A percentile compares a stretch with the other conserved stretches of the same genome.
Evolutionary conservation across 1,140 invertebrate genomes (phyloP).

Genomic region (Pseudomyrmex dendroicus): DNA sequence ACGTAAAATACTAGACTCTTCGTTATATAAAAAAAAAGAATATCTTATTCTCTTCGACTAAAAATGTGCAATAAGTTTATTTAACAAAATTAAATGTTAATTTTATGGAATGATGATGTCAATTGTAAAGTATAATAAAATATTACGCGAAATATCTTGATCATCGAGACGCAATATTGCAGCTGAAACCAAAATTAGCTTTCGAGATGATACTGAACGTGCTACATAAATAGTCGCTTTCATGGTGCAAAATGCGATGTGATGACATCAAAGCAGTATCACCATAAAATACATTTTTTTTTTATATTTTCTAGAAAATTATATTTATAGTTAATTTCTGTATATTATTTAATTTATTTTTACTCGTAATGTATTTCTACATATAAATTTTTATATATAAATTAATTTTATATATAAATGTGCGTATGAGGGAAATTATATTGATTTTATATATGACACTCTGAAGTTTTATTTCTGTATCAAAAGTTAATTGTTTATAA

Average conservation of each 20-base stretch:
- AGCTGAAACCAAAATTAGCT: conserved; percentile 60
- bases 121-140: conserved; percentile 28
- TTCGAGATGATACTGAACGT: conserved; percentile 17
- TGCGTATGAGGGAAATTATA: not conserved
- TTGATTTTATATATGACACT: not conserved
- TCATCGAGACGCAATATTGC: conserved; percentile 53
- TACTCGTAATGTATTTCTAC: not conserved
- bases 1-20: no score
- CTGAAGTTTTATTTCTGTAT: no score
- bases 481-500: no score
- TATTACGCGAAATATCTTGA: conserved; percentile 37
- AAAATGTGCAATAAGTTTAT: not conserved
- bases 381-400: not conserved
- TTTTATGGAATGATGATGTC: conserved; percentile 3
- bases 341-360: not conserved
- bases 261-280: conserved; percentile 21
- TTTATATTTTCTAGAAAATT: no score
- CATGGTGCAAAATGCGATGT: conserved; percentile 45
- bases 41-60: not conserved
- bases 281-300: not conserved
- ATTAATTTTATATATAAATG: not conserved
- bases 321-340: not conserved
- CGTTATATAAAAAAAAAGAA: not conserved
- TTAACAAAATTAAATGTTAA: conserved; percentile 10
- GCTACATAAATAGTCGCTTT: conserved; percentile 52